Conservation (phyloP, 2,888 invertebrate genomes). For the Phytoseiulus persimilis region DNA sequence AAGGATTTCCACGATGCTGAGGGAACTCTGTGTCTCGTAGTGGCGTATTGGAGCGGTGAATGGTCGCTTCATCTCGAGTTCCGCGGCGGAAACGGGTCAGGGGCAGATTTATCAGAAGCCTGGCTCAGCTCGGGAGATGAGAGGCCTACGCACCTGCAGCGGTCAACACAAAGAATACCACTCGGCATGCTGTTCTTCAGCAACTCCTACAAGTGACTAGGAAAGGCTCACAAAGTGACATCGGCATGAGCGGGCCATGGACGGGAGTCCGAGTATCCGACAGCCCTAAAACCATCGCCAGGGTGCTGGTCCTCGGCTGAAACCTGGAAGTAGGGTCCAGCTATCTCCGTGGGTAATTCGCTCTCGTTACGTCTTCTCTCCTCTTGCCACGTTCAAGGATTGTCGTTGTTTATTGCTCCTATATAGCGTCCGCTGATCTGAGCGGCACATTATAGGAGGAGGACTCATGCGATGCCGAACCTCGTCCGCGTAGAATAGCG, state of each 20-base stretch:
- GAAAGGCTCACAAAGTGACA: not conserved
- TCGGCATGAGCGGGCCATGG: no score
- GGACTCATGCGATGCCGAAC: not conserved
- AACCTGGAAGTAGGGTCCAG: no score
- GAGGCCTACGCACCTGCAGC: not conserved
- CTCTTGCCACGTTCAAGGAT: not conserved
- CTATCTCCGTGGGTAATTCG: no score
- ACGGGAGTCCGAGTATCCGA: no score
- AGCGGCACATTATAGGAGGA: not conserved
- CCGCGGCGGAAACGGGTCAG: not conserved
- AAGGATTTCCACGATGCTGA: not conserved
- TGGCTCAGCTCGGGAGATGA: not conserved
- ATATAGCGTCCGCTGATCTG: not conserved
- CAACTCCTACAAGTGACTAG: not conserved
- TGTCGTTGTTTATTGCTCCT: not conserved
- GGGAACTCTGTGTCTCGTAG: not conserved
- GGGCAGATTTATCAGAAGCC: not conserved
- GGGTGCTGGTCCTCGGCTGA: no score
- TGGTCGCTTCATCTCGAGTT: not conserved
- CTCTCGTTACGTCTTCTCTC: no score
- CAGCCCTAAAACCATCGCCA: no score
- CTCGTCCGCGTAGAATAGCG: not conserved
- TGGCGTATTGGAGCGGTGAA: not conserved
- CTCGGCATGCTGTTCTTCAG: not conserved
- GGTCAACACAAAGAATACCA: not conserved